Evolutionary conservation across 2,888 invertebrate genomes (phyloP).

Genomic region (Hyalella azteca): DNA sequence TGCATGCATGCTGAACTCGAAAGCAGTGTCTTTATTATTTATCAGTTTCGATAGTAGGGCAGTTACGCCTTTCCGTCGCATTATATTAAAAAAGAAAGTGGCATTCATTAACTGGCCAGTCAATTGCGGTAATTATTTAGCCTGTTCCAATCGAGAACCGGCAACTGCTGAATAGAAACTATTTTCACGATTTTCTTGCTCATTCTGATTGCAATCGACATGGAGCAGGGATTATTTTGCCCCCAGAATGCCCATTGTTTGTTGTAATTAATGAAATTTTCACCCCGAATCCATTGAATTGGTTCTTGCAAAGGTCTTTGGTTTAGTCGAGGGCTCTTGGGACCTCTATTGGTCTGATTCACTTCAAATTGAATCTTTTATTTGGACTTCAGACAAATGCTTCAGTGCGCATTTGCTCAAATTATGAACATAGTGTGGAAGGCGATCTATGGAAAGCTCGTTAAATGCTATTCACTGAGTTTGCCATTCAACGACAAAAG

Average conservation of each 20-base stretch:
- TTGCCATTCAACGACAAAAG: too few relatives aligned
- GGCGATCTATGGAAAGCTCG: neutral
- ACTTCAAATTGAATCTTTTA: conserved; percentile 28
- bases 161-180: conserved; percentile 21
- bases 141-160: neutral
- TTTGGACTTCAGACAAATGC: conserved; percentile 5
- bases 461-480: too few relatives aligned
- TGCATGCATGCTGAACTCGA: too few relatives aligned
- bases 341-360: neutral
- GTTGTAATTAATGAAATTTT: conserved; percentile 34
- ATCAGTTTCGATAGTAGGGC: too few relatives aligned
- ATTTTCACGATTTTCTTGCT: conserved; percentile 28
- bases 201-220: conserved; percentile 30
- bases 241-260: conserved; percentile 13
- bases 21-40: neutral
- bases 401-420: neutral
- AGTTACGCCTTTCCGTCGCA: too few relatives aligned
- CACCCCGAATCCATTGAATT: conserved; percentile 30
- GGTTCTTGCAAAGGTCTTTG: neutral
- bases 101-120: conserved; percentile 11
- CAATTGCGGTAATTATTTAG: conserved; percentile 18
- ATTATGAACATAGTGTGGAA: conserved; percentile 6
- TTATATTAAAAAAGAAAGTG: neutral
- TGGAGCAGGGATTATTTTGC: conserved; percentile 22
- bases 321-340: conserved; percentile 5